Base-by-base conservation (phyloP, 2,797 vertebrate genomes). In the Poliocrania exsul region DNA sequence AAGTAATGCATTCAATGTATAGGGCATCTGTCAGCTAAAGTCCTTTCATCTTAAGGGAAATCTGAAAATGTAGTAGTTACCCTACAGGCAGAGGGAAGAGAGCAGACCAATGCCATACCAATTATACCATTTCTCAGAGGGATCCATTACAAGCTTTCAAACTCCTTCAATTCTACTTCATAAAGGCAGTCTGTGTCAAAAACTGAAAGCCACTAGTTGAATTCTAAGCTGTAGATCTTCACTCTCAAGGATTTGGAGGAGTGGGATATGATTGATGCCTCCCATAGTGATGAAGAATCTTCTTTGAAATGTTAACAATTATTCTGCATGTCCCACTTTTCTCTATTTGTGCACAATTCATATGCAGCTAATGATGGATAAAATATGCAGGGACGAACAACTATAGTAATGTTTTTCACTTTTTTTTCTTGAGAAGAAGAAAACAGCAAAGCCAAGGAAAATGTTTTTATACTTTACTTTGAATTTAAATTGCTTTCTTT, bases 101-200 rank as follows among this genome's bases (percentile, higher is more conserved):
- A 97, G 71, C 24, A 91, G 73, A 75, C 77, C 73, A 85, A 64
- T 78, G 72, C 86, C 91, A 91, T 87, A 72, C 66, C 91, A 97
- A 97, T 98, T 97, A 97, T 72, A 91, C 42, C 28, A 64, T 96
- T 89, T 96, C 96, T 97, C 96, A 94, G 80, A 93, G 95, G 87
- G 79, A 94, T 97, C 80, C 92, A 91, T 96, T 97, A 92, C 86
- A 95, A 90, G 88, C 57, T 80, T 77, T 95, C 88, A 86, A 91
- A 91, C 37, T 83, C 78, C 64, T 81, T 92, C 94, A 77, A 28
- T 92, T 94, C 82, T 78, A 65, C 46, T 93, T 86, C 81, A 84
- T 85, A 91, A 91, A 97, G 46, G 60, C 56, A 89, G 47, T 40
- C 57, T 72, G 47, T 92, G 87, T 95, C 84, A 94, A 93, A 96